A percentile compares a stretch with the other conserved stretches of the same genome.
phyloP scores from a whole-genome alignment of 2,888 invertebrate genomes.

The Rosalia funebris region DNA sequence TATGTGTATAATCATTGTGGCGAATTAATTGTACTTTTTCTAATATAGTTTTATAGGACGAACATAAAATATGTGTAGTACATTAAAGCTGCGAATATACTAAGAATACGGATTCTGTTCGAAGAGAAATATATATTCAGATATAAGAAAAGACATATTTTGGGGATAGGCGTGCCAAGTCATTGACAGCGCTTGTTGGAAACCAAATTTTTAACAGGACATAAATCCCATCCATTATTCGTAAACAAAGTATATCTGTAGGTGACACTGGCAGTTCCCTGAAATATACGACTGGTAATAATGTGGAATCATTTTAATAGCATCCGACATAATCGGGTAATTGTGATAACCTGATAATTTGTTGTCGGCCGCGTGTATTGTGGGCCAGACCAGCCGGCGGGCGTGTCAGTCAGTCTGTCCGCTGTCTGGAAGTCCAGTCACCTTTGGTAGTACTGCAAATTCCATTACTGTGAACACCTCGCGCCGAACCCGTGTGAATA shows the following conservation, averaged over 20 bases:
- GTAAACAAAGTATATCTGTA: conserved; percentile 11
- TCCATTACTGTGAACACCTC: conserved; percentile 18
- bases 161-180: no score
- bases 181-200: no score
- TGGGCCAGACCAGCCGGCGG: conserved; percentile 45
- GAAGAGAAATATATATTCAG: no score
- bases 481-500: neutral
- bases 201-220: no score
- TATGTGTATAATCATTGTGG: no score
- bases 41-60: no score
- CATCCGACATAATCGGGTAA: conserved; percentile 51
- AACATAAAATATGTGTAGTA: no score
- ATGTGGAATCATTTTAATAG: conserved; percentile 47
- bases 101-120: no score
- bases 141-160: no score
- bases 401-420: conserved; percentile 50
- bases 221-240: neutral
- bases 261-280: conserved; percentile 27
- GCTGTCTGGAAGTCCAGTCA: conserved; percentile 45
- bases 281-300: conserved; percentile 40
- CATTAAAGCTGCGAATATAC: no score
- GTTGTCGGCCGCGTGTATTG: conserved; percentile 48
- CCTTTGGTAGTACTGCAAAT: conserved; percentile 41
- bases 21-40: no score
- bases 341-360: conserved; percentile 52